Base-by-base conservation (phyloP, 2,113 vertebrate genomes). In the Penelope pileata region DNA sequence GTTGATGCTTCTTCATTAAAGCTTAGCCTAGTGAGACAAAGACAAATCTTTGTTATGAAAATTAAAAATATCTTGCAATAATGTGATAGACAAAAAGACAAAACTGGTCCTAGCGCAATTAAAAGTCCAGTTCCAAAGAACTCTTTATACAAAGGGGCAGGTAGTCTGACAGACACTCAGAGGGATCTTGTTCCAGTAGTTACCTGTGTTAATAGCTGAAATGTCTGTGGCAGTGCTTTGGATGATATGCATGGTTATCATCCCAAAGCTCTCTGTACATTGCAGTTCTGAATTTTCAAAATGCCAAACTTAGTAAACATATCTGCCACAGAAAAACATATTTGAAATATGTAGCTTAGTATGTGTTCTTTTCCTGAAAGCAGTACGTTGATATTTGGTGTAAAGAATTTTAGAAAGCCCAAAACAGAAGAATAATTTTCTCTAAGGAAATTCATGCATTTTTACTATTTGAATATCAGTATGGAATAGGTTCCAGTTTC, bases 1-100 rank as follows among this genome's bases (percentile, higher is more conserved):
- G 97, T 69, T 97, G 98, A 90, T 0, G 88, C 95, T 98, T 98
- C 98, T 98, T 99, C 99, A 99, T 99, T 98, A 98, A 99, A 98
- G 93, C 97, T 97, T 94, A 77, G 62, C 98, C 99, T 99, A 91
- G 89, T 66, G 90, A 98, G 94, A 98, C 83, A 96, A 95, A 97
- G 79, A 92, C 75, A 92, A 92, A 72, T 51, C 94, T 93, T 32
- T 89, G 78, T 97, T 91, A 96, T 58, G 68, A 53, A 95, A 91
- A 79, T 88, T 84, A 53, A 89, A 90, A 80, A 64, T 85, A 92
- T 56, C 75, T 96, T 60, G 48, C 86, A 92, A 79, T 95, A 94
- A 78, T 78, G 76, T 43, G 45, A 88, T 34, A 94, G 85, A 86
- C 64, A 93, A 79, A 91, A 86, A 68, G 56, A 64, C 68, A 66